phyloP scores from a whole-genome alignment of 2,888 invertebrate genomes.

The Yponomeuta plumbellus region DNA sequence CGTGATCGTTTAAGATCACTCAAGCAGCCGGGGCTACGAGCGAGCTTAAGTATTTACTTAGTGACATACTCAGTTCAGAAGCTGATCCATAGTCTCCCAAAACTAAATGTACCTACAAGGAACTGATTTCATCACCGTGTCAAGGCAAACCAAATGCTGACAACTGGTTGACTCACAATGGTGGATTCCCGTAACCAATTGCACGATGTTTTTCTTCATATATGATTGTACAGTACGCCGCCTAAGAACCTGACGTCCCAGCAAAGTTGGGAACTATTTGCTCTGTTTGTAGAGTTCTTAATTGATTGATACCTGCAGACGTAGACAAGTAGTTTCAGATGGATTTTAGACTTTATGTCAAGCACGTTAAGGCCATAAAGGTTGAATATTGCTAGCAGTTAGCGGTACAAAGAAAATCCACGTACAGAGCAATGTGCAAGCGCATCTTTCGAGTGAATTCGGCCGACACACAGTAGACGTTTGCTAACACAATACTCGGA shows the following conservation, averaged over 20 bases:
- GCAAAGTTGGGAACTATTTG: neutral
- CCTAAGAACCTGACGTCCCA: neutral
- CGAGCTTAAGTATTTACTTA: too few relatives aligned
- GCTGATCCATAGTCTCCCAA: too few relatives aligned
- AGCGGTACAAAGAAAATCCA: neutral
- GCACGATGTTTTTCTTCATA: neutral
- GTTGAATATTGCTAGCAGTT: neutral
- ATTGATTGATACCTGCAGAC: neutral
- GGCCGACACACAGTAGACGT: neutral
- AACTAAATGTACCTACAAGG: neutral
- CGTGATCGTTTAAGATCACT: too few relatives aligned
- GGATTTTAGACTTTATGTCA: neutral
- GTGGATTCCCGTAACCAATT: neutral
- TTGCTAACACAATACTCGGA: conserved; percentile 1
- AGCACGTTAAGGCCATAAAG: neutral
- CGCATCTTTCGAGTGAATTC: neutral
- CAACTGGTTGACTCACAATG: neutral
- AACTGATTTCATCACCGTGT: neutral
- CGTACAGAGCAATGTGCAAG: neutral
- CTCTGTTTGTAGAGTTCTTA: neutral
- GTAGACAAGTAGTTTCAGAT: neutral
- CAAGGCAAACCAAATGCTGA: neutral
- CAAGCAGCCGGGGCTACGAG: too few relatives aligned
- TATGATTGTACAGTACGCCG: neutral
- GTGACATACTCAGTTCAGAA: too few relatives aligned